Base-by-base conservation (phyloP, 2,888 invertebrate genomes). In the Agonopterix arenella region DNA sequence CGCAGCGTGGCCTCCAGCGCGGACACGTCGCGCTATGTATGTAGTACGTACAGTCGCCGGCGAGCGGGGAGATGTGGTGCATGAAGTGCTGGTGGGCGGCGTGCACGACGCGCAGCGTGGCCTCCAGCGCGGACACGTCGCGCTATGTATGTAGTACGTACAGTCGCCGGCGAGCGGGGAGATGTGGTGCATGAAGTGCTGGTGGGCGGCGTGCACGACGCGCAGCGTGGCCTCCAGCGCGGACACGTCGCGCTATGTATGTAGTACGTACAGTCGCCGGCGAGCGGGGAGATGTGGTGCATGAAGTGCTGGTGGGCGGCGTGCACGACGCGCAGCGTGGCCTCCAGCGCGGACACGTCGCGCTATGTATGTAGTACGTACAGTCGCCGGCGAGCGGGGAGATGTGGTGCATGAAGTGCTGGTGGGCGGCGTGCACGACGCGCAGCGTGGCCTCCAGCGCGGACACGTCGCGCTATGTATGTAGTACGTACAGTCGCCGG, bases 1-100 rank as follows among this genome's bases (percentile, higher is more conserved):
- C 93, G 92, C 64, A 98, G 81, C 1, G 97, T 97, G 68, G 97
- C 97, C 78, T 98, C 97, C 83, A 98, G 92, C 10, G 97, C 97
- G 16, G 93, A 90, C 61, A 97, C 95, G 80, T 98, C 97, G 52
- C 93, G 91, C 83, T 98, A 18, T 18, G 18, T 4, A 18, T 18
- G 18, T 18, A 18, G 18, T 18, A 18, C 18, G 18, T 18, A 89
- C 89, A 90, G 46, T 91, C 79, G 2, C 91, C 90, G 10, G 89
- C 80, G 1, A 93, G 86, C 46, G 91, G 88, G 45, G 90, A 80
- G 54, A 95, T 81, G 68, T 90, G 93, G 59, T 89, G 90, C 70
- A 94, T 92, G 79, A 94, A 97, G 54, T 93, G 93, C 41, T 91
- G 89, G 73, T 97, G 97, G 40, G 96, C 93, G 44, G 92, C 91